Evolutionary conservation across 2,888 invertebrate genomes (phyloP).

Genomic region (Xiphydria camelus): DNA sequence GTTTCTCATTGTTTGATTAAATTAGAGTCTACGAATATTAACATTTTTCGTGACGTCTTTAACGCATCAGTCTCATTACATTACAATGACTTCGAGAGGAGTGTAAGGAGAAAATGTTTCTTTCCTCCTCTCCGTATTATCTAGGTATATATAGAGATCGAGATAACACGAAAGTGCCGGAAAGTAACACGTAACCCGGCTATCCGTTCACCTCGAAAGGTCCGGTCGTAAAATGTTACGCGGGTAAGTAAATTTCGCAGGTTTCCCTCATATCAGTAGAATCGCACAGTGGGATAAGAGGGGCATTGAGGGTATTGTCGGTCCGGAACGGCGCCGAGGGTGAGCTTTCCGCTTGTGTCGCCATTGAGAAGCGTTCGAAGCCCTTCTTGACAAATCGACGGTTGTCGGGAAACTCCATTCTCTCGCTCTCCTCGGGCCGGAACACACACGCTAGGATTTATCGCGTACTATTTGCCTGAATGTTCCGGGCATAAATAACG

Average conservation of each 20-base stretch:
- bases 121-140: too few relatives aligned
- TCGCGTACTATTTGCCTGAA: conserved; percentile 42
- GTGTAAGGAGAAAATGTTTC: too few relatives aligned
- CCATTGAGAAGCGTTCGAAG: conserved; percentile 53
- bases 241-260: conserved; percentile 53
- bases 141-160: too few relatives aligned
- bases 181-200: conserved; percentile 38
- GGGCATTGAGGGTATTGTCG: conserved; percentile 49
- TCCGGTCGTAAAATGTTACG: conserved; percentile 30
- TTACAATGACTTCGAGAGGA: too few relatives aligned
- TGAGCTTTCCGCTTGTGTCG: conserved; percentile 54
- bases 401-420: conserved; percentile 53
- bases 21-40: too few relatives aligned
- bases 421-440: conserved; percentile 39
- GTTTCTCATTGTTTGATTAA: too few relatives aligned
- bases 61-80: too few relatives aligned
- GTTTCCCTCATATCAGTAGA: conserved; percentile 39
- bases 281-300: conserved; percentile 36
- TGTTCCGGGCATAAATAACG: conserved; percentile 47
- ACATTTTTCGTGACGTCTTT: too few relatives aligned
- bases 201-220: conserved; percentile 43
- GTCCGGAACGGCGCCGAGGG: conserved; percentile 41
- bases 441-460: conserved; percentile 45
- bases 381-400: conserved; percentile 56
- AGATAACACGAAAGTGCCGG: too few relatives aligned